Evolutionary conservation across 1,140 invertebrate genomes (phyloP), one percentile per base, ranked within the genome.

Genomic region (Bombus impatiens): DNA sequence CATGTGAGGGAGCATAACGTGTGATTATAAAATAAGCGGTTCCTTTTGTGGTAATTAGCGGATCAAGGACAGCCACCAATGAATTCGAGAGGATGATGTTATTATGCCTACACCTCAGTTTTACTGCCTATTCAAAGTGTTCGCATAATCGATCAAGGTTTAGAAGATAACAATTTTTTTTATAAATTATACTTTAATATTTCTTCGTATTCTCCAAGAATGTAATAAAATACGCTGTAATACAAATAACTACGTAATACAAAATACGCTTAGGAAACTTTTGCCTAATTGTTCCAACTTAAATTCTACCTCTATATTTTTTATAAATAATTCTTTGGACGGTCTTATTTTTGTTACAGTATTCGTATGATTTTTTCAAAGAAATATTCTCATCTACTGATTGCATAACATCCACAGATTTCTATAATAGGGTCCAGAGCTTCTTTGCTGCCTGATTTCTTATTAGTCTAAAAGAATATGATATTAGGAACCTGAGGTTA

Each of bases 21-120:
- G 91, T 91, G 93, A 94, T 94, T 95, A 94, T 93, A 94, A 95
- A 95, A 95, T 94, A 90, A 95, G 94, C 94, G 94, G 94, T 92
- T 93, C 92, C 94, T 94, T 95, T 95, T 94, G 94, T 93, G 88
- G 91, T 94, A 95, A 94, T 94, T 94, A 93, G 76, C 91, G 90
- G 93, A 94, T 94, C 93, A 94, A 94, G 93, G 92, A 89, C 91
- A 82, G 84, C 78, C 88, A 87, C 84, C 72, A 85, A 90, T 85
- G 90, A 92, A 94, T 94, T 94, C 93, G 92, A 91, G 79, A 77
- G 91, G 91, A 78, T 76, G 87, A 91, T 89, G 88, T 91, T 92
- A 65, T 90, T 89, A 18, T 70, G 37, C 13, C 71, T 79, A 80
- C 71, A 79, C 57, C 79, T 87, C 37, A 1, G 3, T 70, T 40